Evolutionary conservation across 2,113 vertebrate species (phyloP).

Genomic region (Platichthys flesus): DNA sequence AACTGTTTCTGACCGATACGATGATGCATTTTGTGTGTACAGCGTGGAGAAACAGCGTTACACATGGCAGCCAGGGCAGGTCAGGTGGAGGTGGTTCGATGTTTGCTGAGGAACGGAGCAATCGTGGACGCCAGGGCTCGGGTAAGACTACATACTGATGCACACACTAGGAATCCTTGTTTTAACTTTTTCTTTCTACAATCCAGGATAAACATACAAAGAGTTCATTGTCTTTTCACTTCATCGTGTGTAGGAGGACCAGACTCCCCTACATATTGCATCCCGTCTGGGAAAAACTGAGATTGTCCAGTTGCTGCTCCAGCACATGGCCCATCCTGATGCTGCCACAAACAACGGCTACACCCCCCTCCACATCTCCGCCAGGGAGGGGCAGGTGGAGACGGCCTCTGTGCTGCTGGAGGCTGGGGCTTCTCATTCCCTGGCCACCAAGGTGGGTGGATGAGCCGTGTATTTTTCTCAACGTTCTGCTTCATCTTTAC

Average conservation of each 20-base stretch:
- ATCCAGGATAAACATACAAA: background rate
- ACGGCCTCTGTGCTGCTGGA: conserved; percentile 93
- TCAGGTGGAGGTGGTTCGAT: conserved; percentile 97
- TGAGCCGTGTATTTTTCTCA: background rate
- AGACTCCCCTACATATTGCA: conserved; percentile 97
- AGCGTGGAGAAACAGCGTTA: conserved; percentile 96
- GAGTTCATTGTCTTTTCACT: background rate
- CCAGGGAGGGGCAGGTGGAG: conserved; percentile 94
- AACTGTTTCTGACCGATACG: too few relatives aligned
- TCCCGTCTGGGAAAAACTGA: conserved; percentile 97
- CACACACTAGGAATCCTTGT: background rate
- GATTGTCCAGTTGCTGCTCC: conserved; percentile 95
- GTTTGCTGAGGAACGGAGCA: conserved; percentile 95
- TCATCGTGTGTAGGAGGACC: conserved; percentile 88
- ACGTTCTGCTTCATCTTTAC: too few relatives aligned
- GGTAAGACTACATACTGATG: conserved; percentile 79
- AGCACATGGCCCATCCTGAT: conserved; percentile 98
- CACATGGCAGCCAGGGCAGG: conserved; percentile 97
- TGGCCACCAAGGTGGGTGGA: conserved; percentile 89
- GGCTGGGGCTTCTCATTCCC: conserved; percentile 93
- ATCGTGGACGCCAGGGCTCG: conserved; percentile 95
- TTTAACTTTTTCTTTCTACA: background rate
- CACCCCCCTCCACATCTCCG: conserved; percentile 95
- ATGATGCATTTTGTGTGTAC: conserved; percentile 30
- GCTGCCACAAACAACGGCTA: conserved; percentile 95